These are phyloP conservation scores for Engraulis encrasicolus DNA, from an alignment of 2,113 vertebrate species.

Conservation along the genomic window DNA sequence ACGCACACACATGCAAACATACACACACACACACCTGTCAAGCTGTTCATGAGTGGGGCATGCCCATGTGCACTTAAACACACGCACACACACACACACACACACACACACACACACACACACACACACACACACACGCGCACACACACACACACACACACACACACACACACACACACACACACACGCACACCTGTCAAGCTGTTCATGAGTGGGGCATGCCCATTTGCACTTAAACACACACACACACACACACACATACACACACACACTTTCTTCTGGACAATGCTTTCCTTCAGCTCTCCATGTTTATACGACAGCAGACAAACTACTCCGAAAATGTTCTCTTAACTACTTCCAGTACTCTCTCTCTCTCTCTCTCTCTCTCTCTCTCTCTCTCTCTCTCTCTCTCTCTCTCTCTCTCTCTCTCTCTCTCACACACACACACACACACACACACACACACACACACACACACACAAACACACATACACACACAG, in stretches of 20 bases:
- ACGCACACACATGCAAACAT: too few relatives aligned
- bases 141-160: too few relatives aligned
- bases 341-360: conserved; percentile 40
- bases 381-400: not conserved
- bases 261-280: conserved; percentile 21
- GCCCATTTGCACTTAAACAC: conserved; percentile 51
- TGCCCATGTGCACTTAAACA: too few relatives aligned
- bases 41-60: too few relatives aligned
- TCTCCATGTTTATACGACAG: conserved; percentile 35
- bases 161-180: too few relatives aligned
- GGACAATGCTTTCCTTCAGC: conserved; percentile 39
- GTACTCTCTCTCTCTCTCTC: not conserved
- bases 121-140: too few relatives aligned
- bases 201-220: too few relatives aligned
- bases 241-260: not conserved
- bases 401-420: not conserved
- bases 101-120: too few relatives aligned
- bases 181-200: too few relatives aligned
- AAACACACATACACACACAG: conserved; percentile 15
- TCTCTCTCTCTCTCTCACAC: not conserved
- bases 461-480: conserved; percentile 2
- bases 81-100: too few relatives aligned
- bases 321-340: conserved; percentile 37
- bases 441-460: not conserved
- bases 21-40: too few relatives aligned